Base-by-base conservation (phyloP, 1,140 invertebrate species). In the Polypedilum pembai region DNA sequence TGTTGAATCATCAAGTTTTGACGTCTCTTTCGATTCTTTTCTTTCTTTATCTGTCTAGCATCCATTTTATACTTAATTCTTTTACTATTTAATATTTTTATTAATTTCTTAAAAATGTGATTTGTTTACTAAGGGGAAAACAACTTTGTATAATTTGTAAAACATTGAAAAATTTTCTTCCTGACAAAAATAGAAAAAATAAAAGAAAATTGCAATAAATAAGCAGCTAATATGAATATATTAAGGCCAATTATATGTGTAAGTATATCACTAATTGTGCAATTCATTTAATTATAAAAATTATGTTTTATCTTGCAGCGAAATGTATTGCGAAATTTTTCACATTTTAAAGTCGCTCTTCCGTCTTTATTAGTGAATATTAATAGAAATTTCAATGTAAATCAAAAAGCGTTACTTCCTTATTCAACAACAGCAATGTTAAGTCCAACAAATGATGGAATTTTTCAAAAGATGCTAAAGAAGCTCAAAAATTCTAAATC, bases 21-120 rank as follows among this genome's bases (percentile, higher is more conserved):
- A 7, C 76, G 77, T 79, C 85, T 85, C 77, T 69, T 69, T 1
- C 65, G 65, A 0, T 85, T 85, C 7, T 86, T 84, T 78, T 88
- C 79, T 45, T 81, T 79, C 78, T 82, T 83, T 15, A 56, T 4
- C n/a, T 12, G 12, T 56, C 12, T 56, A n/a, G 45, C 45, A 15
- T 56, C 45, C 45, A 56, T 56, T 8, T 45, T 8, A 12, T 3
- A 45, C 2, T 45, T 3, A 33, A 33, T 33, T n/a, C n/a, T n/a
- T n/a, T n/a, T n/a, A n/a, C n/a, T n/a, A n/a, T n/a, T 7, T 41
- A 10, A 10, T 7, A 41, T 41, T 41, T 41, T 7, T 41, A 41
- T 41, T 41, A 41, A 41, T 41, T 41, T 4, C 8, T 8, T 2
- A 8, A 8, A 4, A 45, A 45, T 3, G 1, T 4, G 1, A 4